phyloP scores from a whole-genome alignment of 2,113 vertebrate genomes.

The Coturnix japonica region DNA sequence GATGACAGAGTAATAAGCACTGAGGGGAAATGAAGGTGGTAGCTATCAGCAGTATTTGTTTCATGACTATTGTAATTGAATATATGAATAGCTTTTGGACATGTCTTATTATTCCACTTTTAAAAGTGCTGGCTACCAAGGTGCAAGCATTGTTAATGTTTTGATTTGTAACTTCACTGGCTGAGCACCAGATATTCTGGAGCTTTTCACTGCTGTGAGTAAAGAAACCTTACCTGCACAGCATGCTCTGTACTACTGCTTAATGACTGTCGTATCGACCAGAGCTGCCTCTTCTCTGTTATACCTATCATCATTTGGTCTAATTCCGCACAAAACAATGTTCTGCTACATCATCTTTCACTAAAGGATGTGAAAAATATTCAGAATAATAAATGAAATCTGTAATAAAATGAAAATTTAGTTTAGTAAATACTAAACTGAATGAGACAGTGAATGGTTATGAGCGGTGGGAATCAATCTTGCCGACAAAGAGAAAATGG shows the following conservation, averaged over 20 bases:
- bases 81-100: background rate
- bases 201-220: background rate
- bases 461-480: background rate
- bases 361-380: background rate
- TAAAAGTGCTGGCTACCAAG: background rate
- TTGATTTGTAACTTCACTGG: background rate
- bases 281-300: background rate
- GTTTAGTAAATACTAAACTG: background rate
- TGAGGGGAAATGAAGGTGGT: background rate
- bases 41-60: background rate
- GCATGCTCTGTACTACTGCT: fast-evolving
- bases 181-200: background rate
- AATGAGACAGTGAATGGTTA: background rate
- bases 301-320: background rate
- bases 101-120: background rate
- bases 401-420: background rate
- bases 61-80: background rate
- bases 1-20: background rate
- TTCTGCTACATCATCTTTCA: background rate
- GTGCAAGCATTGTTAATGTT: background rate
- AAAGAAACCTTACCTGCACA: background rate
- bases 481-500: background rate
- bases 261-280: background rate
- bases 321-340: background rate
- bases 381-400: background rate